Evolutionary conservation across 2,113 vertebrate genomes (phyloP).

Genomic region (Propithecus coquereli): DNA sequence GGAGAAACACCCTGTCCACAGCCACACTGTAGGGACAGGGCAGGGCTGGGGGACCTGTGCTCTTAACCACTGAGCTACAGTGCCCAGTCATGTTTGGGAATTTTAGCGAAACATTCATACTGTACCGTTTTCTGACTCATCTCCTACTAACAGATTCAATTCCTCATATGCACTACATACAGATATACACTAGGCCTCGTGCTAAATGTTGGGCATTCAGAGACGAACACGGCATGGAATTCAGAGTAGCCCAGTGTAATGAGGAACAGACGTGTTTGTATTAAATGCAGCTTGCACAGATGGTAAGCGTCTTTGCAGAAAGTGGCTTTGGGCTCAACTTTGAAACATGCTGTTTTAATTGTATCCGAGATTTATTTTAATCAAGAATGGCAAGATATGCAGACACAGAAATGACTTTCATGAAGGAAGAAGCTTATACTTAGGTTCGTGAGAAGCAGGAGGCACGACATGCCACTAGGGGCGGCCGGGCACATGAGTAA

Average conservation of each 20-base stretch:
- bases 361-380: neutral
- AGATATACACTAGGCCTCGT: neutral
- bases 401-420: neutral
- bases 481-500: neutral
- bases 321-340: neutral
- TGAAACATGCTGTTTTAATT: neutral
- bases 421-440: neutral
- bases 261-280: neutral
- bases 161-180: neutral
- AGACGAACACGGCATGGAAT: neutral
- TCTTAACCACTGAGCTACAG: neutral
- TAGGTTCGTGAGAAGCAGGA: neutral
- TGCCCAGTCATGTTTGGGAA: neutral
- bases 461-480: too few species aligned
- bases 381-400: neutral
- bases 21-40: neutral
- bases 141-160: neutral
- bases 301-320: neutral
- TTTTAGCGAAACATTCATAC: accelerated
- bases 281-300: neutral
- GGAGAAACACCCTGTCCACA: neutral
- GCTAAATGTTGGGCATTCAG: neutral
- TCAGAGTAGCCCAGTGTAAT: neutral
- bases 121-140: neutral
- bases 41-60: neutral